These are phyloP conservation scores for Batillaria attramentaria DNA, from an alignment of 1,140 invertebrate species.

Conservation along the genomic window DNA sequence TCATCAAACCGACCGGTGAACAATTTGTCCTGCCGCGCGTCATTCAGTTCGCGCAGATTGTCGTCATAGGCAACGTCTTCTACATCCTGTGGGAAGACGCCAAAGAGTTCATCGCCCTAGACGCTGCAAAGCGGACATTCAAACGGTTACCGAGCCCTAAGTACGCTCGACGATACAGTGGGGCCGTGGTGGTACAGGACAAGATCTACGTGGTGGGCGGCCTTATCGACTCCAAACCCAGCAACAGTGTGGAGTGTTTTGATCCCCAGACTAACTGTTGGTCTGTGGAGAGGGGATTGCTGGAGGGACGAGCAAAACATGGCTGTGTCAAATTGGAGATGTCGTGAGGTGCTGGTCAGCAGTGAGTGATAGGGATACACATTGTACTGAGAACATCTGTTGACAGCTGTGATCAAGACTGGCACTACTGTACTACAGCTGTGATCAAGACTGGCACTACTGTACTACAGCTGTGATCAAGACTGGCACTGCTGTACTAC, in stretches of 20 bases:
- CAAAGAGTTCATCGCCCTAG: conserved; percentile 67
- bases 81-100: conserved; percentile 71
- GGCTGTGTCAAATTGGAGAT: conserved; percentile 66
- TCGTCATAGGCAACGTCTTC: conserved; percentile 64
- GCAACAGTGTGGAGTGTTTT: conserved; percentile 83
- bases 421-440: no score
- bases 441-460: no score
- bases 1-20: conserved; percentile 61
- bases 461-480: no score
- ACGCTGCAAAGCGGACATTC: conserved; percentile 67
- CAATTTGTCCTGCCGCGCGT: conserved; percentile 66
- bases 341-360: conserved; percentile 48
- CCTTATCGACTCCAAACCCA: conserved; percentile 73
- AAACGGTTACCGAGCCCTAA: conserved; percentile 59
- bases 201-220: conserved; percentile 88
- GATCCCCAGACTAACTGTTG: conserved; percentile 85
- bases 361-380: no score
- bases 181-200: conserved; percentile 86
- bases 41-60: conserved; percentile 67
- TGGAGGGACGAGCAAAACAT: conserved; percentile 60
- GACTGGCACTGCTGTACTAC: no score
- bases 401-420: no score
- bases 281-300: conserved; percentile 72
- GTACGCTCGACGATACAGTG: conserved; percentile 60
- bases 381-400: no score